Evolutionary conservation across 2,888 invertebrate species (phyloP).

Genomic region (Dyspetes luteomarginatus): DNA sequence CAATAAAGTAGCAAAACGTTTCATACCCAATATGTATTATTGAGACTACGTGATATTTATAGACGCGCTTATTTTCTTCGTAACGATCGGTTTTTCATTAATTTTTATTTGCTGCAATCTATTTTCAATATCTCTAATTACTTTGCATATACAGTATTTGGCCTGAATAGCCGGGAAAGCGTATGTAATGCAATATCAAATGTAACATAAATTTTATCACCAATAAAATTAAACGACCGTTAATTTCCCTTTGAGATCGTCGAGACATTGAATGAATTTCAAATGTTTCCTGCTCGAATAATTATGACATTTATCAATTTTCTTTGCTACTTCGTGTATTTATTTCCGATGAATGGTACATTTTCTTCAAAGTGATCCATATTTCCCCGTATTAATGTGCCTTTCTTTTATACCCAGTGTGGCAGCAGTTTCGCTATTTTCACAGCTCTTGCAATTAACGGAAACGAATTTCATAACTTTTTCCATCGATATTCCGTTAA

Average conservation of each 20-base stretch:
- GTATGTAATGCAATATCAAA: constrained; percentile 42
- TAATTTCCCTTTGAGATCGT: constrained; percentile 11
- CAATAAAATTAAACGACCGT: constrained; percentile 25
- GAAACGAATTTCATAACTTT: constrained; percentile 64
- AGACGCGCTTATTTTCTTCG: background rate
- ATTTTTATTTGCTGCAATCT: constrained; percentile 7
- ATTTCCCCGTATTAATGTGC: background rate
- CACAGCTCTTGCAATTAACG: constrained; percentile 58
- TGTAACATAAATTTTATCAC: constrained; percentile 47
- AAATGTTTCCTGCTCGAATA: background rate
- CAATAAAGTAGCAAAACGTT: background rate
- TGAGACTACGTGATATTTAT: background rate
- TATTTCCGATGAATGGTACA: no score
- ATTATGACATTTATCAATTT: no score
- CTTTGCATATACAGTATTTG: background rate
- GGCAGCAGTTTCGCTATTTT: constrained; percentile 17
- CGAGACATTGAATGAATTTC: constrained; percentile 8
- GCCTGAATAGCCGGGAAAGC: constrained; percentile 22
- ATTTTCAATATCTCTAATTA: background rate
- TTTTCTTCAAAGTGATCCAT: background rate
- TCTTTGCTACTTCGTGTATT: no score
- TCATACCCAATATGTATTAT: no score
- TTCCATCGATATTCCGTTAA: constrained; percentile 64
- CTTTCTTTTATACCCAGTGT: background rate
- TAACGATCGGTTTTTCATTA: constrained; percentile 1